These are phyloP conservation scores for Phenacoccus solenopsis DNA, from an alignment of 1,140 invertebrate species.

Conservation along the genomic window DNA sequence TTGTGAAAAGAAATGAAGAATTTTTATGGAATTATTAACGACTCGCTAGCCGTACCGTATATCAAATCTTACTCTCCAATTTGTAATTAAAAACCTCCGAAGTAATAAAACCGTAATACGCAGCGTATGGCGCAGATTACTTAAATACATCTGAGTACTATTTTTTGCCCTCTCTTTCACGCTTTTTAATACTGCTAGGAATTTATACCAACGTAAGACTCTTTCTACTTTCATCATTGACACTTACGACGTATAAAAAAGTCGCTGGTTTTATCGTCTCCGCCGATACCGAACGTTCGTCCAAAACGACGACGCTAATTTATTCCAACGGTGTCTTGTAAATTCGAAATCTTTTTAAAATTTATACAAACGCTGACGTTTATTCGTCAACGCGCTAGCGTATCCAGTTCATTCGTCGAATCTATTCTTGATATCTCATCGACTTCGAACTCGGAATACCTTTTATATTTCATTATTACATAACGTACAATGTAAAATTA, in stretches of 20 bases:
- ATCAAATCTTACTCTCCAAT: not conserved
- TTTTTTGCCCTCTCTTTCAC: not conserved
- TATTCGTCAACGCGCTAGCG: too few species aligned
- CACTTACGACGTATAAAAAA: too few species aligned
- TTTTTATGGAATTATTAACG: slow-evolving; percentile 18
- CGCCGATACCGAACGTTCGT: not conserved
- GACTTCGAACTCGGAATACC: too few species aligned
- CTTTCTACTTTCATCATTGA: too few species aligned
- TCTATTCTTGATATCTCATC: too few species aligned
- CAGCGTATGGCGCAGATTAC: not conserved
- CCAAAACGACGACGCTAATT: too few species aligned
- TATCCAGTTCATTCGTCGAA: too few species aligned
- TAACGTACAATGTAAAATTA: not conserved
- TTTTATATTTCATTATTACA: not conserved
- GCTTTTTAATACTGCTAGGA: not conserved
- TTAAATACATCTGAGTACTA: not conserved
- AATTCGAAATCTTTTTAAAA: too few species aligned
- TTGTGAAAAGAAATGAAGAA: slow-evolving; percentile 14
- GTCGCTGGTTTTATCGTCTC: not conserved
- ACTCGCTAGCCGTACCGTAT: not conserved
- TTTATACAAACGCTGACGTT: too few species aligned
- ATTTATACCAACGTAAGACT: too few species aligned
- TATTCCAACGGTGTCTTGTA: too few species aligned
- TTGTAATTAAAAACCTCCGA: not conserved
- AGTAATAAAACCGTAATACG: not conserved